These are phyloP conservation scores for Florisuga fusca DNA, from an alignment of 2,797 vertebrate species.

Conservation along the genomic window DNA sequence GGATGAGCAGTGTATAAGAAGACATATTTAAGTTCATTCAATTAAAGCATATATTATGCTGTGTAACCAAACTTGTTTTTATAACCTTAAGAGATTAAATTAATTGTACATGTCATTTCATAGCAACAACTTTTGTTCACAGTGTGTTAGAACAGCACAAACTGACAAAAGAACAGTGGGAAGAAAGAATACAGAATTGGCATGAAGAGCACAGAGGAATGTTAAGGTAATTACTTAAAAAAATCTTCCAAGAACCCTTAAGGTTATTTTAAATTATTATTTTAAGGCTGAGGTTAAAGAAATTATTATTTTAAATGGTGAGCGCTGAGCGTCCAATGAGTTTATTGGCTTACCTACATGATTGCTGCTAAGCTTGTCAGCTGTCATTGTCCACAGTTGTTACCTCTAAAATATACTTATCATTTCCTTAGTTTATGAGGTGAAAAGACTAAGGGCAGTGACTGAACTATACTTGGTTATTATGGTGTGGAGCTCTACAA, in stretches of 20 bases:
- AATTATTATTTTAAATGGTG: neutral
- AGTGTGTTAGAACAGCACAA: slow-evolving; percentile 98
- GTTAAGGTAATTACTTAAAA: slow-evolving; percentile 83
- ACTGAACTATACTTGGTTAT: neutral
- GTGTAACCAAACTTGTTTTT: neutral
- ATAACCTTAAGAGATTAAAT: neutral
- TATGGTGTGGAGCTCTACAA: neutral
- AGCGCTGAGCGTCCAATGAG: neutral
- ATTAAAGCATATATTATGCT: neutral
- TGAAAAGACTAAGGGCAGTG: neutral
- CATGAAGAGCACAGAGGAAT: slow-evolving; percentile 96
- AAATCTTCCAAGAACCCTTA: neutral
- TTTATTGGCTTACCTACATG: neutral
- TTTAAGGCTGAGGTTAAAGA: neutral
- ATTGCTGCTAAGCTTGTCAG: neutral
- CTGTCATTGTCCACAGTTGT: neutral
- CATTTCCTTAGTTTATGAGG: neutral
- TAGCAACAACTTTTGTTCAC: slow-evolving; percentile 19
- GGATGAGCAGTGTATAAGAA: neutral
- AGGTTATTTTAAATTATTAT: neutral
- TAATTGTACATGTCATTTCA: neutral
- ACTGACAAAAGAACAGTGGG: slow-evolving; percentile 98
- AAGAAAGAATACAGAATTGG: slow-evolving; percentile 98
- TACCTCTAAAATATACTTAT: neutral
- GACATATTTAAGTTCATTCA: neutral